Evolutionary conservation across 2,888 invertebrate genomes (phyloP).

Genomic region (Eucera pruinosa): DNA sequence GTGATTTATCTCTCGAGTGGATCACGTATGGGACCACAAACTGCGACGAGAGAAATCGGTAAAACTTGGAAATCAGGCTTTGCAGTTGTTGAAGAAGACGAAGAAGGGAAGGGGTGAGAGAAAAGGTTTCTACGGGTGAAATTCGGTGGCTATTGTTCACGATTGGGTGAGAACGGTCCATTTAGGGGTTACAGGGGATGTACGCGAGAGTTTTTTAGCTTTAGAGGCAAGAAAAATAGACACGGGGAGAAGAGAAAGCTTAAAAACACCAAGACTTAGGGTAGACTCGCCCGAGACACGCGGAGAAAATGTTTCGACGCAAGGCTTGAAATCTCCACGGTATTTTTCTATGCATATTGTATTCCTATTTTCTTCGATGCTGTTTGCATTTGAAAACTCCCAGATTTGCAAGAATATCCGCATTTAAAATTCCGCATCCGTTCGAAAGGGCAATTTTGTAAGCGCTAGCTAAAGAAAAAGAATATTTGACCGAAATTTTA

Average conservation of each 20-base stretch:
- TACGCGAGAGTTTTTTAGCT: background rate
- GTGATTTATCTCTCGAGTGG: no score
- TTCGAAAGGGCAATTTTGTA: no score
- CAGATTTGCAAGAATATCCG: no score
- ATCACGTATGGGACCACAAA: slow-evolving; percentile 22
- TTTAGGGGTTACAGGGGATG: slow-evolving; percentile 17
- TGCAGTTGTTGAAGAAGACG: background rate
- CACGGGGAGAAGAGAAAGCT: background rate
- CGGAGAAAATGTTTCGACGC: background rate
- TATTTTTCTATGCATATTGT: no score
- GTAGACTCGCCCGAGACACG: background rate
- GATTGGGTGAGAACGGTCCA: slow-evolving; percentile 45
- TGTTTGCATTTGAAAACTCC: no score
- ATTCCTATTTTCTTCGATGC: background rate
- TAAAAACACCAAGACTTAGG: background rate
- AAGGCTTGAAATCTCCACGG: background rate
- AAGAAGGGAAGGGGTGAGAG: no score
- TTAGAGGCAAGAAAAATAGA: background rate
- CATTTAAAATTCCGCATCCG: no score
- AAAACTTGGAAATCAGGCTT: slow-evolving; percentile 49
- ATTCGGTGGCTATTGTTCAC: slow-evolving; percentile 51
- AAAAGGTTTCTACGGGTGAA: no score
- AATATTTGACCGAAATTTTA: slow-evolving; percentile 2
- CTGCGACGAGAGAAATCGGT: slow-evolving; percentile 27
- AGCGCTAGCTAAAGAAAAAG: no score